phyloP scores from a whole-genome alignment of 1,140 invertebrate species.

The Oncopodura yosiiana region DNA sequence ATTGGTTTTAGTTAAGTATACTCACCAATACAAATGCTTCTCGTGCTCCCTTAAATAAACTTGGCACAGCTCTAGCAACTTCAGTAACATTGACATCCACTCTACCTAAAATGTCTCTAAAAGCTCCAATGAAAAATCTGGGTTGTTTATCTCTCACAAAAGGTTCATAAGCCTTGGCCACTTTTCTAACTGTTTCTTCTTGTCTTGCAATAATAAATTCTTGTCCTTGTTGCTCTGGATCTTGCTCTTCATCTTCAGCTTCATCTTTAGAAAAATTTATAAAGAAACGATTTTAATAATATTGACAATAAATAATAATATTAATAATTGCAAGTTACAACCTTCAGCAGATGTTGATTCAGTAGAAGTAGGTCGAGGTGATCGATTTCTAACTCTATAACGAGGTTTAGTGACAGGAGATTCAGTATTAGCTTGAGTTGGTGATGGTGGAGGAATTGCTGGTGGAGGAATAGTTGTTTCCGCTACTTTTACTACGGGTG shows the following conservation, averaged over 20 bases:
- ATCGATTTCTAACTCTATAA: too few species aligned
- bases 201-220: constrained; percentile 16
- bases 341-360: background rate
- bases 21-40: constrained; percentile 28
- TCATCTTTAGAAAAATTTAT: background rate
- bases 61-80: constrained; percentile 22
- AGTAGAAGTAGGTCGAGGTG: too few species aligned
- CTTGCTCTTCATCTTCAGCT: constrained; percentile 15
- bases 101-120: constrained; percentile 18
- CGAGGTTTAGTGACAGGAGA: too few species aligned
- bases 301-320: too few species aligned
- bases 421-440: too few species aligned
- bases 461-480: too few species aligned
- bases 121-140: constrained; percentile 11
- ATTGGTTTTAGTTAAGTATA: constrained; percentile 14
- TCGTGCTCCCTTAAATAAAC: constrained; percentile 31
- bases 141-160: constrained; percentile 23
- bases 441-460: too few species aligned
- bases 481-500: too few species aligned
- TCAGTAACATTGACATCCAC: constrained; percentile 26
- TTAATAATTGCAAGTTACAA: background rate
- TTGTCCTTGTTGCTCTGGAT: constrained; percentile 21
- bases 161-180: constrained; percentile 22
- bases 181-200: too few species aligned
- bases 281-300: background rate